phyloP scores from a whole-genome alignment of 2,797 vertebrate species.

The Mycteria americana region DNA sequence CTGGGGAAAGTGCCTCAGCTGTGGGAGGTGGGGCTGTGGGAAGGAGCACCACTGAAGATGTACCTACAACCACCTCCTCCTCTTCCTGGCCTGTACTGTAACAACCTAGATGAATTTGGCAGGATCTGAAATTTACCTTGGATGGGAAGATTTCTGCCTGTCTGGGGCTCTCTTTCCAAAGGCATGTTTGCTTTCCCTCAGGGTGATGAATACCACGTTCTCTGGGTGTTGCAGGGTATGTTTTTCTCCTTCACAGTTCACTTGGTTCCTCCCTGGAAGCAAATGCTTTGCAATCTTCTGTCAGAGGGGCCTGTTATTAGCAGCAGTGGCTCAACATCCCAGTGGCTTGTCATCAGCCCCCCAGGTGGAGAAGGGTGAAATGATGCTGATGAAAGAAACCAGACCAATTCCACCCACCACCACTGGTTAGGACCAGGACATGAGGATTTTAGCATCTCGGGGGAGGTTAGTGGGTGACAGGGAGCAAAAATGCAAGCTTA shows the following conservation, averaged over 20 bases:
- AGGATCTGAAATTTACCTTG: background rate
- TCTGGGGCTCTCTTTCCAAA: slow-evolving; percentile 13
- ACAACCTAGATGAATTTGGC: background rate
- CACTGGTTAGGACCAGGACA: background rate
- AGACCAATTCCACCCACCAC: background rate
- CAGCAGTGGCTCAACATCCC: background rate
- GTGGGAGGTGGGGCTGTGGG: background rate
- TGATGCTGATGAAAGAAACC: background rate
- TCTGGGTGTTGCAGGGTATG: slow-evolving; percentile 24
- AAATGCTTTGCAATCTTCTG: slow-evolving; percentile 12
- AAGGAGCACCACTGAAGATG: background rate
- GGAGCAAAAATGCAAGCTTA: background rate
- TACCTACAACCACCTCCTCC: background rate
- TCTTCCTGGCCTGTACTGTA: background rate
- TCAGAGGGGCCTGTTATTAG: background rate
- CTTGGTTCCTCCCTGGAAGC: slow-evolving; percentile 47
- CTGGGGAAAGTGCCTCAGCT: background rate
- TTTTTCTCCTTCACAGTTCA: slow-evolving; percentile 55
- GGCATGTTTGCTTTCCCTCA: slow-evolving; percentile 38
- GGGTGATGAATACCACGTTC: slow-evolving; percentile 29
- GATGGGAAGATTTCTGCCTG: slow-evolving; percentile 22
- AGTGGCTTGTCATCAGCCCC: background rate
- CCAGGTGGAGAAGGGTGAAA: background rate
- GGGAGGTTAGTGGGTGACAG: background rate
- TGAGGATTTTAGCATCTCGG: background rate